These are phyloP conservation scores for Conus betulinus DNA, from an alignment of 1,140 invertebrate species.

Conservation along the genomic window DNA sequence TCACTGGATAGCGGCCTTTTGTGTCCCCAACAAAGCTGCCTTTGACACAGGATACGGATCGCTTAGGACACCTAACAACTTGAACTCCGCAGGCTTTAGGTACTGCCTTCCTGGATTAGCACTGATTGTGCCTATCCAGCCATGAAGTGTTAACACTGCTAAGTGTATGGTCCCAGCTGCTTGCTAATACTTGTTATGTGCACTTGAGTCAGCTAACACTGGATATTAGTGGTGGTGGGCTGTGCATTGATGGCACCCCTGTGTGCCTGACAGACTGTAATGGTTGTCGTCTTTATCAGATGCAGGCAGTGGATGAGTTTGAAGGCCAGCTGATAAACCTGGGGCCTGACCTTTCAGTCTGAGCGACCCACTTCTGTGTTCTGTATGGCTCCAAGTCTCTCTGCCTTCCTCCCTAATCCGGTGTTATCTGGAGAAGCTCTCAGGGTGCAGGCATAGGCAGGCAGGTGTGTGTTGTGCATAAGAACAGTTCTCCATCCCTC, in stretches of 20 bases:
- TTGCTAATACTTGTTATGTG: conserved; percentile 10
- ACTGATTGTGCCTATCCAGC: neutral
- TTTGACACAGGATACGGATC: neutral
- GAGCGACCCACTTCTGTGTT: neutral
- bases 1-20: neutral
- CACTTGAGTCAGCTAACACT: neutral
- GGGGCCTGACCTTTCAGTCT: neutral
- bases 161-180: neutral
- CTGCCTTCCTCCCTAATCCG: neutral
- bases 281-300: neutral
- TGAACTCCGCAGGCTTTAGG: conserved; percentile 3
- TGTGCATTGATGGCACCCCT: neutral
- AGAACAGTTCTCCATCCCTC: too few species aligned
- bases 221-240: neutral
- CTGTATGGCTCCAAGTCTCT: neutral
- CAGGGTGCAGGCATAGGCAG: too few species aligned
- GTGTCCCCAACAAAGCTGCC: neutral
- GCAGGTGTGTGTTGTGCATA: too few species aligned
- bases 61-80: neutral
- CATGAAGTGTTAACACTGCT: conserved; percentile 19
- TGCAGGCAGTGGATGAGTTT: conserved; percentile 9
- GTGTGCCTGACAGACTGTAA: neutral
- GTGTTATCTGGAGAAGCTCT: too few species aligned
- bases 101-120: neutral
- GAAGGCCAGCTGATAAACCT: neutral